phyloP scores from a whole-genome alignment of 1,140 invertebrate genomes.

The Apis cerana region DNA sequence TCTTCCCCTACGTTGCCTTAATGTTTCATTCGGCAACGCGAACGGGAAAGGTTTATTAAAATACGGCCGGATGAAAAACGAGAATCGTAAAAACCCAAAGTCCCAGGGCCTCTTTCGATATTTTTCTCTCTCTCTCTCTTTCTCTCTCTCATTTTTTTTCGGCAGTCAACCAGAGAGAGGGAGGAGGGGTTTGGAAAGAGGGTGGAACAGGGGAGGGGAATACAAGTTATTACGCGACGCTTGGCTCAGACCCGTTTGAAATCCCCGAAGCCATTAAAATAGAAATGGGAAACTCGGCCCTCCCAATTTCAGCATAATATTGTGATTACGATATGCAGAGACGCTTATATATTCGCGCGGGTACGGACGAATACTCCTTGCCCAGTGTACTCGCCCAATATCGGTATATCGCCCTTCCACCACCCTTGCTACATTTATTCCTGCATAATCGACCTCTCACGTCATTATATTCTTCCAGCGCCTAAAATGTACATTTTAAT shows the following conservation, averaged over 20 bases:
- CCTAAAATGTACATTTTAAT: slow-evolving; percentile 67
- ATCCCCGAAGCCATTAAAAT: slow-evolving; percentile 79
- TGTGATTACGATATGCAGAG: slow-evolving; percentile 78
- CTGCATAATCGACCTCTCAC: slow-evolving; percentile 70
- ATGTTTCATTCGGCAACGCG: slow-evolving; percentile 29
- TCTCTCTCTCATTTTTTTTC: slow-evolving; percentile 37
- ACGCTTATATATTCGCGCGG: slow-evolving; percentile 57
- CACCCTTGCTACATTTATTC: slow-evolving; percentile 75
- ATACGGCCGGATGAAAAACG: slow-evolving; percentile 61
- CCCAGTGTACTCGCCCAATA: slow-evolving; percentile 63
- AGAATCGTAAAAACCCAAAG: slow-evolving; percentile 53
- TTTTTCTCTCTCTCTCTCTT: slow-evolving; percentile 18
- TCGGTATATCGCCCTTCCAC: slow-evolving; percentile 65
- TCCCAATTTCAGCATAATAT: slow-evolving; percentile 80
- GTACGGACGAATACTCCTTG: slow-evolving; percentile 62
- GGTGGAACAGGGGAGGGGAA: slow-evolving; percentile 4
- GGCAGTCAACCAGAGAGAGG: not conserved
- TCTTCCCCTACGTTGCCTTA: not conserved
- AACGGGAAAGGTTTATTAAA: slow-evolving; percentile 51
- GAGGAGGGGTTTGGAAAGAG: not conserved
- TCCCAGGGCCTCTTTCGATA: slow-evolving; percentile 59
- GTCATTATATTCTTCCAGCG: slow-evolving; percentile 73
- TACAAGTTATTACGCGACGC: slow-evolving; percentile 68
- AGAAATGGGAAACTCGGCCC: slow-evolving; percentile 78
- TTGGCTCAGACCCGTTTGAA: slow-evolving; percentile 70